Evolutionary conservation across 2,113 vertebrate genomes (phyloP).

Genomic region (Tichodroma muraria): DNA sequence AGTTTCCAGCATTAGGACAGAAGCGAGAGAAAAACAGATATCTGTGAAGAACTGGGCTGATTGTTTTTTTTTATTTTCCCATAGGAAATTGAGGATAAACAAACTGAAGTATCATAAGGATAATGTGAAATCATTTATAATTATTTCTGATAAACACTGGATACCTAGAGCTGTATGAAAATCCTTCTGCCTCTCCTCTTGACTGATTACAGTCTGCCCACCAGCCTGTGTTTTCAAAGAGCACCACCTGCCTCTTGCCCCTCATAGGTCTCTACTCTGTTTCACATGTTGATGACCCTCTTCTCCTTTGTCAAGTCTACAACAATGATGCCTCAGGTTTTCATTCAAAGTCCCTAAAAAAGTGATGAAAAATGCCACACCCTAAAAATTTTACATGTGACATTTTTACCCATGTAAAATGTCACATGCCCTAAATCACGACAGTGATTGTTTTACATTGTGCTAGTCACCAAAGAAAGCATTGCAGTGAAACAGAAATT

Average conservation of each 20-base stretch:
- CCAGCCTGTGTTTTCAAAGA: not conserved
- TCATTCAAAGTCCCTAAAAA: not conserved
- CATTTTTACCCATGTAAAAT: too few species aligned
- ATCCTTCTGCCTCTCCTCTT: not conserved
- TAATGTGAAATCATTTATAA: not conserved
- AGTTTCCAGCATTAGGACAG: not conserved
- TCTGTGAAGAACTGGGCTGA: not conserved
- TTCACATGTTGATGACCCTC: not conserved
- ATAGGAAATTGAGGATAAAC: not conserved
- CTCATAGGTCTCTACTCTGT: not conserved
- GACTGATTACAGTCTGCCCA: not conserved
- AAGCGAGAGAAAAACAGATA: not conserved
- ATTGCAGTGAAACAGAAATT: not conserved
- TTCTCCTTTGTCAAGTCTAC: not conserved
- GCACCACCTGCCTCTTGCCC: not conserved
- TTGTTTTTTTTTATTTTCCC: not conserved
- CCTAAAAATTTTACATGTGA: too few species aligned
- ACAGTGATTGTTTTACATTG: not conserved
- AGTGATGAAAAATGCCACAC: rapidly evolving
- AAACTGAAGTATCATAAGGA: not conserved
- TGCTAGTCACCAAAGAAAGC: not conserved
- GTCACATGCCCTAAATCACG: not conserved
- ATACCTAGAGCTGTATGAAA: not conserved
- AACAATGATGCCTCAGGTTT: not conserved
- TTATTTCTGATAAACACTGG: not conserved